phyloP scores from a whole-genome alignment of 2,797 vertebrate genomes.

The Merluccius polli region DNA sequence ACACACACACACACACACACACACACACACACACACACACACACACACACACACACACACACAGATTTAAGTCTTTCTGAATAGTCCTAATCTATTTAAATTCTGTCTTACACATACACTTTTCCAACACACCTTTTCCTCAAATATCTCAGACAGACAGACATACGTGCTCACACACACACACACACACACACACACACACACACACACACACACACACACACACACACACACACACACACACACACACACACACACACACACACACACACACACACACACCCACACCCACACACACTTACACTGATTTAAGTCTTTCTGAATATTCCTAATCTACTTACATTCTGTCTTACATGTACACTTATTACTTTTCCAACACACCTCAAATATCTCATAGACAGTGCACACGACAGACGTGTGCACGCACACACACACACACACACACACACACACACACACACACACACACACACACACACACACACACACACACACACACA shows the following conservation, averaged over 20 bases:
- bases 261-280: conserved; percentile 8
- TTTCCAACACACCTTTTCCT: background rate
- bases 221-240: too few species aligned
- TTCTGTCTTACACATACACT: background rate
- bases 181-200: background rate
- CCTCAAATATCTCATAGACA: too few species aligned
- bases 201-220: conserved; percentile 1
- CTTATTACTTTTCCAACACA: background rate
- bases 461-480: background rate
- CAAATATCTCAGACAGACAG: too few species aligned
- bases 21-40: conserved; percentile 5
- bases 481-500: conserved; percentile 32
- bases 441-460: background rate
- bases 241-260: conserved; percentile 11
- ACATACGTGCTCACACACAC: background rate
- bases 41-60: too few species aligned
- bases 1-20: background rate
- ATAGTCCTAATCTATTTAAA: background rate
- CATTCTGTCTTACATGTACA: background rate
- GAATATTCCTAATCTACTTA: background rate
- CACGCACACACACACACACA: conserved; percentile 8
- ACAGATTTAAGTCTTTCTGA: background rate
- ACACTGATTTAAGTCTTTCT: background rate
- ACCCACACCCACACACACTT: background rate
- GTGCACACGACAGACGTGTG: too few species aligned